A percentile compares a stretch with the other conserved stretches of the same genome.
Conservation (phyloP, 2,113 vertebrate genomes). For the Zosterops lateralis region DNA sequence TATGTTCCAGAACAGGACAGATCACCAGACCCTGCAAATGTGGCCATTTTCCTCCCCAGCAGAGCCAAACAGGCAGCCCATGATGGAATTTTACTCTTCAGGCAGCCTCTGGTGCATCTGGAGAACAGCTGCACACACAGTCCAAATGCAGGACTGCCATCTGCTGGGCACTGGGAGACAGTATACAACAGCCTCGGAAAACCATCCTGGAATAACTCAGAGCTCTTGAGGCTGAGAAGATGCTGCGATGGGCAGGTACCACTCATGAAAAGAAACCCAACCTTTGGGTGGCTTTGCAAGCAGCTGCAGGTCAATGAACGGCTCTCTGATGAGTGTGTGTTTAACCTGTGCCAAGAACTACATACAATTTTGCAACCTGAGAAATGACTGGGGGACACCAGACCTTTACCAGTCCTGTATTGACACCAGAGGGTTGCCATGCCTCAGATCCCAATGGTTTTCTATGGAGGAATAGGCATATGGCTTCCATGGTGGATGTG, state of each 20-base stretch:
- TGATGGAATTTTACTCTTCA: neutral
- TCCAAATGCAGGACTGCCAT: slow-evolving; percentile 4
- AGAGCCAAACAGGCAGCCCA: neutral
- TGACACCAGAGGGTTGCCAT: rapidly evolving
- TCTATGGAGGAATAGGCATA: neutral
- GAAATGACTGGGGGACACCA: neutral
- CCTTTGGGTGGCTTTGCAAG: neutral
- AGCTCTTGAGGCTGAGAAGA: neutral
- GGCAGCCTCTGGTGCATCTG: neutral
- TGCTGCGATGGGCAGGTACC: rapidly evolving
- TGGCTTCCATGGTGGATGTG: rapidly evolving
- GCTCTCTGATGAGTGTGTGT: neutral
- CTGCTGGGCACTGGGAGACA: neutral
- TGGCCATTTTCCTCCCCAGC: neutral
- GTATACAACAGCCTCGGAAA: neutral
- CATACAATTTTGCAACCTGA: neutral
- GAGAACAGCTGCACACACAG: neutral
- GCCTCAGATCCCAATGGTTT: neutral
- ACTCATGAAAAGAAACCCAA: neutral
- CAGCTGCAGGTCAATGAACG: neutral
- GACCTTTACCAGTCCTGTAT: neutral
- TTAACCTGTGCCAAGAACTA: neutral
- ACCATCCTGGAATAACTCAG: neutral
- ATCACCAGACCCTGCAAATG: neutral
- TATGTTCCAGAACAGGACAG: neutral